Evolutionary conservation across 1,140 invertebrate species (phyloP).

Genomic region (Diploscapter pachys): DNA sequence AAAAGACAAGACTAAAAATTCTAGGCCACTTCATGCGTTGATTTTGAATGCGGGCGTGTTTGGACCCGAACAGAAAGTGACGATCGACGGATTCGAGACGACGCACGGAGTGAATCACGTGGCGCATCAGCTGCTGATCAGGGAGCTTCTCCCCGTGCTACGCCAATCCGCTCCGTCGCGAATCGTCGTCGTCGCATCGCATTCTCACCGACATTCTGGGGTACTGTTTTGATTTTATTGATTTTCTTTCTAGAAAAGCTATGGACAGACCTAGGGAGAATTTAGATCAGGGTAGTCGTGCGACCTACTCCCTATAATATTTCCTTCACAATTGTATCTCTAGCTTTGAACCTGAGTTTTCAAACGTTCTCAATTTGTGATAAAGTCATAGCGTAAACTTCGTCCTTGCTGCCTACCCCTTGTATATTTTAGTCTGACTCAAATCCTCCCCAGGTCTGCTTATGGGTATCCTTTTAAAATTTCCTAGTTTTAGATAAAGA

Average conservation of each 20-base stretch:
- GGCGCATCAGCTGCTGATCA: slow-evolving; percentile 77
- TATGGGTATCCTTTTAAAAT: background rate
- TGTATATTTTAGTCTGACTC: too few relatives aligned
- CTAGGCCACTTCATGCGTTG: slow-evolving; percentile 76
- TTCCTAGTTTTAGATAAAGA: slow-evolving; percentile 58
- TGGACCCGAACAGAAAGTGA: slow-evolving; percentile 70
- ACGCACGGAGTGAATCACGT: slow-evolving; percentile 78
- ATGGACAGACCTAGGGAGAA: too few relatives aligned
- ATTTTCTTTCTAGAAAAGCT: too few relatives aligned
- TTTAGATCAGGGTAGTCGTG: too few relatives aligned
- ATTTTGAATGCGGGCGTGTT: slow-evolving; percentile 89
- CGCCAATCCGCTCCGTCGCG: slow-evolving; percentile 74
- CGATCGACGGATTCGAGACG: slow-evolving; percentile 79
- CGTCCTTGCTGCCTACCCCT: too few relatives aligned
- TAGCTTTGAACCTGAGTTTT: too few relatives aligned
- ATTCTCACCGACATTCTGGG: slow-evolving; percentile 77
- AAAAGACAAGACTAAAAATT: background rate
- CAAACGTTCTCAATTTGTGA: too few relatives aligned
- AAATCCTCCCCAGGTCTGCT: too few relatives aligned
- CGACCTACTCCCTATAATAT: too few relatives aligned
- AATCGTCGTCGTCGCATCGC: slow-evolving; percentile 81
- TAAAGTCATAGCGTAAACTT: too few relatives aligned
- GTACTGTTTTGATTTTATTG: background rate
- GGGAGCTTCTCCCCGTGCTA: slow-evolving; percentile 71
- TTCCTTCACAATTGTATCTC: too few relatives aligned